Conservation (phyloP, 1,140 invertebrate species). For the Battus philenor region DNA sequence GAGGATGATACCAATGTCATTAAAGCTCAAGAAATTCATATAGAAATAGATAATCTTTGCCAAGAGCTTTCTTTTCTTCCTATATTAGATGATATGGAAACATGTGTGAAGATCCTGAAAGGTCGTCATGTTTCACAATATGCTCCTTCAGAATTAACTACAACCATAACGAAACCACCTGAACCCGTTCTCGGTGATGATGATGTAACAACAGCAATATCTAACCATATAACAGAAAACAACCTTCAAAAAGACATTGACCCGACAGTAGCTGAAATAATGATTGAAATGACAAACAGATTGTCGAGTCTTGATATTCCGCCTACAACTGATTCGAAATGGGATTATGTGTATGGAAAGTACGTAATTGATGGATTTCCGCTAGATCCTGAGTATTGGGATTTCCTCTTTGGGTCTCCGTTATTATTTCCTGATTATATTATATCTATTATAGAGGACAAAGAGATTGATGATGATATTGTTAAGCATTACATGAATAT, state of each 20-base stretch:
- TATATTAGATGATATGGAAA: constrained; percentile 38
- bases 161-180: constrained; percentile 35
- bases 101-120: constrained; percentile 32
- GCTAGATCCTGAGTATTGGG: constrained; percentile 66
- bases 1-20: constrained; percentile 1
- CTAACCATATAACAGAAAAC: constrained; percentile 50
- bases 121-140: constrained; percentile 35
- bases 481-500: constrained; percentile 45
- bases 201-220: constrained; percentile 52
- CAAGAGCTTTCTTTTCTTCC: constrained; percentile 39
- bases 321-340: constrained; percentile 28
- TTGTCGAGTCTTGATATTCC: constrained; percentile 57
- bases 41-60: constrained; percentile 11
- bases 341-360: constrained; percentile 54
- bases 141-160: constrained; percentile 40
- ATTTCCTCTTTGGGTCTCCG: constrained; percentile 53
- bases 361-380: constrained; percentile 78
- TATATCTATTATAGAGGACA: constrained; percentile 72
- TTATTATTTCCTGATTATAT: constrained; percentile 71
- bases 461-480: constrained; percentile 54
- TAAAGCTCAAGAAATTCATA: constrained; percentile 16
- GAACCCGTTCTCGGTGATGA: constrained; percentile 48
- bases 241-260: constrained; percentile 56
- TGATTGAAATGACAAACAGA: constrained; percentile 51
- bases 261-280: constrained; percentile 47